Base-by-base conservation (phyloP, 2,113 vertebrate species). In the Limanda limanda region DNA sequence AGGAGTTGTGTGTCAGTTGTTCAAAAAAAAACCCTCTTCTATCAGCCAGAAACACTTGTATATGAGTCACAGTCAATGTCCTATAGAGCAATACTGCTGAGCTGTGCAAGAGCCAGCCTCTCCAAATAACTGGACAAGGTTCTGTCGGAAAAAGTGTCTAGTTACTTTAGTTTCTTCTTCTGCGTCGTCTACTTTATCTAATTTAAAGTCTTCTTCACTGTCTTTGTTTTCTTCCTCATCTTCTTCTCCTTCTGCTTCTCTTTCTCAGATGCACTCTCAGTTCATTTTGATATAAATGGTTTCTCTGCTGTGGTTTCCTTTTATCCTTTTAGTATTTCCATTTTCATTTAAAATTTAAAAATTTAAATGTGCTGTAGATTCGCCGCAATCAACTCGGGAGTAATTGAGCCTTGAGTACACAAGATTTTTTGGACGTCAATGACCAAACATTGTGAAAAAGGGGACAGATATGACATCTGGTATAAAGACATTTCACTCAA, bases 401-500 rank as follows among this genome's bases (percentile, higher is more conserved):
- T 74, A 63, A 70, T 65, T 57, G 20, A 72, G 57, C 37, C 17
- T 56, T 77, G 18, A 37, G 58, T 31, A 18, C 31, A 68, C 37
- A 66, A 21, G 45, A 63, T 66, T 57, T 62, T 67, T 31, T 6
- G 7, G 31, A 31, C 20, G 11, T 58, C 35, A 58, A 61, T 23
- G 42, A 31, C 59, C 27, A 65, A 78, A n/a, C 69, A 48, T 68
- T 52, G 69, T 37, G 25, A 62, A 63, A 58, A 40, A 56, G 23
- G 47, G 31, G 27, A 75, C 79, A 68, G 82, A 74, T 68, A 64
- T 62, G n/a, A 54, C 57, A 17, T 18, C 1, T 48, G 15, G 2
- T 12, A 40, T 40, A 40, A 3, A 42, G 10, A 42, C 40, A 42
- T 42, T 12, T 42, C 10, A 47, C 15, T 47, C 45, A 47, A 17